phyloP scores from a whole-genome alignment of 2,113 vertebrate genomes.

The Otocyon megalotis region DNA sequence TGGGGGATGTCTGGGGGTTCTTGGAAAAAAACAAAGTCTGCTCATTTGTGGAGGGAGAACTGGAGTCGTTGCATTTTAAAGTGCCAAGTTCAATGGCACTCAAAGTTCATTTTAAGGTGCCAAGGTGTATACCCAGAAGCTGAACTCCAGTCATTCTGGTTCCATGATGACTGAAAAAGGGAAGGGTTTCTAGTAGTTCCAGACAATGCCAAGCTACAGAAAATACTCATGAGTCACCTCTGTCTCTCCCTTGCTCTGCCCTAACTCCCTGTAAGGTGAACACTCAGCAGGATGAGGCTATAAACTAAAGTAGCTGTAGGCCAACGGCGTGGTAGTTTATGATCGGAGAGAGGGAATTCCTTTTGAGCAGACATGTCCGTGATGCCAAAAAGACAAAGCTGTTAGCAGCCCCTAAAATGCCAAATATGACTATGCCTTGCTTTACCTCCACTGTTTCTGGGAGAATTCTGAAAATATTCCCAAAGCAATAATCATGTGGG shows the following conservation, averaged over 20 bases:
- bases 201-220: not conserved
- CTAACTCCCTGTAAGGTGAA: not conserved
- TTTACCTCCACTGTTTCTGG: not conserved
- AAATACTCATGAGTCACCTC: not conserved
- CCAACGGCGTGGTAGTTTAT: not conserved
- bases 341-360: not conserved
- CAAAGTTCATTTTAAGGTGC: not conserved
- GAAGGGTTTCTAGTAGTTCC: not conserved
- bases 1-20: not conserved
- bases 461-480: constrained; percentile 25
- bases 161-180: not conserved
- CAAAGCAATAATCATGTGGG: not conserved
- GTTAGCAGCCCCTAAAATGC: not conserved
- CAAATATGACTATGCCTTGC: not conserved
- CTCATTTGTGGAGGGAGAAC: not conserved
- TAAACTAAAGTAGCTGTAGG: not conserved
- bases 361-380: not conserved
- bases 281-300: not conserved
- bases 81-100: not conserved
- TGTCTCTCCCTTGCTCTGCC: not conserved
- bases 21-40: not conserved
- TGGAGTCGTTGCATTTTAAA: not conserved
- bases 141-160: not conserved
- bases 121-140: not conserved
- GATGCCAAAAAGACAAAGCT: not conserved